A percentile compares a stretch with the other conserved stretches of the same genome.
Evolutionary conservation across 1,140 invertebrate species (phyloP).

Genomic region (Drosophila erecta): DNA sequence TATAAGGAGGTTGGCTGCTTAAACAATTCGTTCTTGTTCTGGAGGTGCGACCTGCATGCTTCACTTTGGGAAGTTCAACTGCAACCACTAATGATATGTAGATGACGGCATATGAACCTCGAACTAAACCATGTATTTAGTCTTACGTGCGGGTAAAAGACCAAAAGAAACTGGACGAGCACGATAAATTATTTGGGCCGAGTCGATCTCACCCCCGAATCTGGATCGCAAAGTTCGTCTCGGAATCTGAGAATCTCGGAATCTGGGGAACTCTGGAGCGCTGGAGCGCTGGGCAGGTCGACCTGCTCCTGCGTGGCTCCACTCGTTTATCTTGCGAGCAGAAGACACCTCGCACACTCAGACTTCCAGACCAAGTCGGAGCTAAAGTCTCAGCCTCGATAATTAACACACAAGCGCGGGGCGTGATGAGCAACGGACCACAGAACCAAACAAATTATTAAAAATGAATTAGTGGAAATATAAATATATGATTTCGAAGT

Average conservation of each 20-base stretch:
- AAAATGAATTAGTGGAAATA: constrained; percentile 84
- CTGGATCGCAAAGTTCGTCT: constrained; percentile 46
- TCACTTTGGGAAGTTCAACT: constrained; percentile 1
- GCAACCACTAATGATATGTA: constrained; percentile 49
- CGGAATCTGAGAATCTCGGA: constrained; percentile 25
- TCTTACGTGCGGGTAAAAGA: constrained; percentile 7
- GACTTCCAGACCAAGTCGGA: constrained; percentile 15
- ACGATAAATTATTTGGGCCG: constrained; percentile 73
- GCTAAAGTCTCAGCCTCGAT: constrained; percentile 48
- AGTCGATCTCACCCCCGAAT: constrained; percentile 74
- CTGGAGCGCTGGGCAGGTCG: constrained; percentile 36
- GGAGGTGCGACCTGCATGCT: constrained; percentile 1
- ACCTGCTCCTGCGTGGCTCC: constrained; percentile 62
- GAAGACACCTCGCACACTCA: constrained; percentile 46
- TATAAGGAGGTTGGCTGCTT: too few relatives aligned
- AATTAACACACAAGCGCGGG: constrained; percentile 82
- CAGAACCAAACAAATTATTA: constrained; percentile 84
- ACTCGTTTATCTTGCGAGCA: constrained; percentile 69
- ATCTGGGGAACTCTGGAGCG: too few relatives aligned
- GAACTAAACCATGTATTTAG: constrained; percentile 31
- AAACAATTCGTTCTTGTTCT: background rate
- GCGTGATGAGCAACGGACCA: constrained; percentile 71
- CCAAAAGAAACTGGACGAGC: constrained; percentile 35
- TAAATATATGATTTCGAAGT: constrained; percentile 82
- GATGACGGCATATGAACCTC: constrained; percentile 18